Evolutionary conservation across 2,113 vertebrate genomes (phyloP).

Genomic region (Butorides virescens): DNA sequence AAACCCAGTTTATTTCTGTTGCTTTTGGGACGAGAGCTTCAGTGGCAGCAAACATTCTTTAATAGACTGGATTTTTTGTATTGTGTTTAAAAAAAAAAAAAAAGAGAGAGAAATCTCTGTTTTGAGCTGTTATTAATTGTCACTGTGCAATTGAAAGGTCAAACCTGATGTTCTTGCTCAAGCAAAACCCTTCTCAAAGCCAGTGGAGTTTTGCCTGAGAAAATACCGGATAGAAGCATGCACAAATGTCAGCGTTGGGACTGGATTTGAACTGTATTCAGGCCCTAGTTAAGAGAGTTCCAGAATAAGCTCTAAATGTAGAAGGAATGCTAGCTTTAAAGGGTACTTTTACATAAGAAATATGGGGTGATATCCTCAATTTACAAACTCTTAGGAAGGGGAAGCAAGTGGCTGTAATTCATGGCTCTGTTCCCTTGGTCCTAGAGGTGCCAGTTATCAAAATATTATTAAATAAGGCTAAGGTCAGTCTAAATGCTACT

Average conservation of each 20-base stretch:
- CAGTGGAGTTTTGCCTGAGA: constrained; percentile 62
- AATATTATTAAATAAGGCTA: not conserved
- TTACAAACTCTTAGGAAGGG: not conserved
- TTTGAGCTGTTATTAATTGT: constrained; percentile 56
- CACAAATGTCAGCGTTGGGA: constrained; percentile 52
- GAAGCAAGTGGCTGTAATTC: not conserved
- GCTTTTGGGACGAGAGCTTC: constrained; percentile 18
- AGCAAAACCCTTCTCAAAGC: constrained; percentile 37
- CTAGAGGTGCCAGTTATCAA: not conserved
- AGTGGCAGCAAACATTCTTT: constrained; percentile 11
- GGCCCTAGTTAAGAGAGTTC: not conserved
- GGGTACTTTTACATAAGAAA: not conserved
- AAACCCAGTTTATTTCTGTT: not conserved
- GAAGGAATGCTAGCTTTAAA: constrained; percentile 9
- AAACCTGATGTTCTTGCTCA: constrained; percentile 44
- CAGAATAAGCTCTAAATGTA: constrained; percentile 20
- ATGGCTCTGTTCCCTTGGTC: not conserved
- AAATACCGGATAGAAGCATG: constrained; percentile 40
- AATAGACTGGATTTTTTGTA: constrained; percentile 2
- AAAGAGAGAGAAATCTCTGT: not conserved
- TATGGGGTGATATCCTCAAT: not conserved
- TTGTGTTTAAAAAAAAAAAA: not conserved
- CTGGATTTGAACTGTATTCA: constrained; percentile 27
- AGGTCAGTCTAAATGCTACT: not conserved
- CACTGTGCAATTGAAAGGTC: constrained; percentile 57